Evolutionary conservation across 2,797 vertebrate species (phyloP).

Genomic region (Oryzias sinensis): DNA sequence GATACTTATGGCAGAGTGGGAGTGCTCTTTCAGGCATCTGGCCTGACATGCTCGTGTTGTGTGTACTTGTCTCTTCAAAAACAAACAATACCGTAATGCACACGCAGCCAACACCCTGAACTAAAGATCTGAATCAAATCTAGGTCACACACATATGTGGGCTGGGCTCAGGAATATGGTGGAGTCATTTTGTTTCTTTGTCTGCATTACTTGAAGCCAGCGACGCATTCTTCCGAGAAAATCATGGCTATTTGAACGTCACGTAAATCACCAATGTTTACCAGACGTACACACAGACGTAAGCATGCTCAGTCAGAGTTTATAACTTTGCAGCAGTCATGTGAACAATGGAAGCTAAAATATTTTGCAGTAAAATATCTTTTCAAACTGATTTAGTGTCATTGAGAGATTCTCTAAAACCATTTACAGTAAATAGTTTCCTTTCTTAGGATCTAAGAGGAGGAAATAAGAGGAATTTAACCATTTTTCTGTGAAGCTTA

Average conservation of each 20-base stretch:
- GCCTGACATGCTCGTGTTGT: slow-evolving; percentile 26
- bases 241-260: no score
- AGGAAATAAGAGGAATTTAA: neutral
- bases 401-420: no score
- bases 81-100: slow-evolving; percentile 38
- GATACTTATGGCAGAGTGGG: slow-evolving; percentile 26
- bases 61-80: slow-evolving; percentile 43
- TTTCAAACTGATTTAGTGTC: no score
- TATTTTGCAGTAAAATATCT: no score
- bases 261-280: no score
- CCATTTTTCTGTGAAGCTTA: slow-evolving; percentile 32
- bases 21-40: slow-evolving; percentile 29
- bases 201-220: slow-evolving; percentile 40
- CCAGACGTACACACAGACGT: no score
- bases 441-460: neutral
- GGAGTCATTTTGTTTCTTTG: slow-evolving; percentile 33
- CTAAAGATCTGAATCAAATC: slow-evolving; percentile 58
- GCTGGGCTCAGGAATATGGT: slow-evolving; percentile 44
- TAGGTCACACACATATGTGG: slow-evolving; percentile 61
- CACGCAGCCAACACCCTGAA: slow-evolving; percentile 62
- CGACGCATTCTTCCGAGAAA: no score
- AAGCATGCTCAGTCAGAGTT: no score
- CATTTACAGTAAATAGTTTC: no score
- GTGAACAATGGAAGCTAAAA: no score
- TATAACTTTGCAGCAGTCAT: no score